Base-by-base conservation (phyloP, 2,888 invertebrate species). In the Athalia rosae region DNA sequence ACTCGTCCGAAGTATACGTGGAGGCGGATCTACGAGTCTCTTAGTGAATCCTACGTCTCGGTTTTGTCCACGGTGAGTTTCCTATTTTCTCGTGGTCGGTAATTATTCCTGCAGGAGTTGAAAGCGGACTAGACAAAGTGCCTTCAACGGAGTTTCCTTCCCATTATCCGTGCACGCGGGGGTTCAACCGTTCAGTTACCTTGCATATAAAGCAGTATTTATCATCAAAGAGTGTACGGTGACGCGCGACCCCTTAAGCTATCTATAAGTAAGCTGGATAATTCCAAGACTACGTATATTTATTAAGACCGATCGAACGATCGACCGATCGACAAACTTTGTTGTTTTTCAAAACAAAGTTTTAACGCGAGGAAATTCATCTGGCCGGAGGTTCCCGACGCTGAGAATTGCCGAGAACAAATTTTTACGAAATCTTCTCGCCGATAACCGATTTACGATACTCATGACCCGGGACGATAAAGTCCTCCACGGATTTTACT, bases 171-270 rank as follows among this genome's bases (percentile, higher is more conserved):
- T 81, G 82, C 81, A 84, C 84, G 82, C 84, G 84, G 81, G 83
- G 82, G 82, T 79, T 74, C 74, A 74, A 74, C 82, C 82, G 83
- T 80, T 84, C 81, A 79, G 78, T 81, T 81, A 81, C 79, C 83
- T 82, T 85, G 85, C 85, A 85, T 87, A 86, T 85, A 85, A 86
- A 87, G 82, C 83, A 83, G 83, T 86, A 86, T 86, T 86, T 86
- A 86, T 86, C 81, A 80, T 81, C 76, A 71, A 41, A 58, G 13
- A n/a, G 43, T 45, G 28, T 71, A 45, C n/a, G 28, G 71, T 71
- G 58, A 43, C 56, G 71, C 71, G 7, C 43, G 15, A n/a, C 8
- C 15, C 69, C 58, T 56, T 6, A 15, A 28, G 9, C 13, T 43
- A 13, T 71, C 56, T 41, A n/a, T n/a, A n/a, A n/a, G n/a, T n/a